Conservation (phyloP, 2,888 invertebrate species). For the Scaptomyza parva region DNA sequence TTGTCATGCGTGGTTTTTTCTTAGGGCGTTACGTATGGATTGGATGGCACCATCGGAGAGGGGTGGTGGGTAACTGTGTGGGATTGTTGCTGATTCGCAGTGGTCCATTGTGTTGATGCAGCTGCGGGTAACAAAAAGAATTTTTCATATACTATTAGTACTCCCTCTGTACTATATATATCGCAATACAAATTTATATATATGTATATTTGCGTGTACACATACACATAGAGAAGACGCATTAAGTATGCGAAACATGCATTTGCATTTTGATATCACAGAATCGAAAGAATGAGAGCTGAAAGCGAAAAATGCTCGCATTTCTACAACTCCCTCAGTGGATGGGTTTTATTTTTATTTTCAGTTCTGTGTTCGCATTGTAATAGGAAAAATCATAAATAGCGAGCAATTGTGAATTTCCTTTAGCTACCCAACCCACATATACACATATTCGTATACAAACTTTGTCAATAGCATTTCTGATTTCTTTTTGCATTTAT, state of each 20-base stretch:
- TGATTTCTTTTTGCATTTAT: constrained; percentile 51
- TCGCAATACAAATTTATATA: too few species aligned
- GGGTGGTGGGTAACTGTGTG: constrained; percentile 5
- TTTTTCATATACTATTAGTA: constrained; percentile 48
- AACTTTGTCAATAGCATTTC: constrained; percentile 36
- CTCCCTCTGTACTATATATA: constrained; percentile 22
- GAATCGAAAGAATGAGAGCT: constrained; percentile 7
- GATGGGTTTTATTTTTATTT: constrained; percentile 4
- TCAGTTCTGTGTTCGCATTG: constrained; percentile 24
- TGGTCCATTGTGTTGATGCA: constrained; percentile 69
- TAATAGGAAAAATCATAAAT: constrained; percentile 55
- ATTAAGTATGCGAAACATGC: constrained; percentile 74
- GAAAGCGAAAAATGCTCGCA: constrained; percentile 38
- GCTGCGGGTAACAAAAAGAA: constrained; percentile 65
- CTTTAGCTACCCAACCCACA: constrained; percentile 1
- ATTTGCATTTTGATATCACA: constrained; percentile 72
- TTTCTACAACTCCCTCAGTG: constrained; percentile 19
- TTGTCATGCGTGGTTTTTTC: constrained; percentile 75
- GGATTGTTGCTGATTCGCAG: constrained; percentile 15
- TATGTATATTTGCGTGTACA: constrained; percentile 49
- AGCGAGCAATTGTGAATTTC: constrained; percentile 41
- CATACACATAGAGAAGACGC: constrained; percentile 48
- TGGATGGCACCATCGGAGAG: background rate
- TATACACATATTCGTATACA: too few species aligned
- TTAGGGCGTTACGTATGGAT: constrained; percentile 33